Conservation (phyloP, 2,888 invertebrate genomes). For the Lysandra bellargus region DNA sequence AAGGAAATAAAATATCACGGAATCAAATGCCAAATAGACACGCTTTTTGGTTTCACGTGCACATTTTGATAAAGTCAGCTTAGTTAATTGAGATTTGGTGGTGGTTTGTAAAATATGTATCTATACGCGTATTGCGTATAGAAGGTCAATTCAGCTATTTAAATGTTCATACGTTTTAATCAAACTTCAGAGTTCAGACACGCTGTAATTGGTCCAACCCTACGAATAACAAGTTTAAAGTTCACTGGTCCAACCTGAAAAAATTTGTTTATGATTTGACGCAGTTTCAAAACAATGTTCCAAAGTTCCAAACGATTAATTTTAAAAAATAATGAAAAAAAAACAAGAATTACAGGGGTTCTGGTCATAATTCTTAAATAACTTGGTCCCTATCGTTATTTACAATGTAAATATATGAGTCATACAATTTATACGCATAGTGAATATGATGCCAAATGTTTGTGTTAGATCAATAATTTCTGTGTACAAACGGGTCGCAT, state of each 20-base stretch:
- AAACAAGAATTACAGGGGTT: not conserved
- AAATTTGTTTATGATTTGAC: no score
- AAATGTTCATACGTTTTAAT: no score
- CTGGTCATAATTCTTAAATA: not conserved
- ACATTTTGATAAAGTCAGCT: not conserved
- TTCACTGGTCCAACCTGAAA: no score
- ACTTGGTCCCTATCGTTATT: not conserved
- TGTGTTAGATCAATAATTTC: conserved; percentile 7
- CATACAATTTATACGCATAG: not conserved
- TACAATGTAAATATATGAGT: not conserved
- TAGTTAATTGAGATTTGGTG: not conserved
- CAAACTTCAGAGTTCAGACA: no score
- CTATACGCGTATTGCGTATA: no score
- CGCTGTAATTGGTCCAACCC: no score
- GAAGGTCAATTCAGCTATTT: no score
- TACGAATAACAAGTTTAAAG: no score
- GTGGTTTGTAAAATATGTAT: no score
- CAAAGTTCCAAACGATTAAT: no score
- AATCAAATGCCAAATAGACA: not conserved
- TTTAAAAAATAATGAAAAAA: not conserved
- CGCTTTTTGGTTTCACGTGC: not conserved
- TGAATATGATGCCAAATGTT: not conserved
- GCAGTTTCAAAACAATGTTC: no score
- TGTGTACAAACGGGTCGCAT: not conserved
- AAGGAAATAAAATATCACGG: conserved; percentile 21